Evolutionary conservation across 2,888 invertebrate species (phyloP).

Genomic region (Drosophila kanekoi): DNA sequence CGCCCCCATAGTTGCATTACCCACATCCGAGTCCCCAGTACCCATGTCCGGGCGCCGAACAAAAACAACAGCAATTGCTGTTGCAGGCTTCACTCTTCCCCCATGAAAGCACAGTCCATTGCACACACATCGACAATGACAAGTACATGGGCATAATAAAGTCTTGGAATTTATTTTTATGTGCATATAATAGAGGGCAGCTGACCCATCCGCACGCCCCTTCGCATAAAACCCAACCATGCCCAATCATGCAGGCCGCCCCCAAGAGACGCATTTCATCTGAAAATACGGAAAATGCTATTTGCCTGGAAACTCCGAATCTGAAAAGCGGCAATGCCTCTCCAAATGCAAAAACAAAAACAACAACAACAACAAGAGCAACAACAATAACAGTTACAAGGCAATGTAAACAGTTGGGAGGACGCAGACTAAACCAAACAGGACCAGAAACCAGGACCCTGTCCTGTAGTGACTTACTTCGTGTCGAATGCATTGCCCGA

Average conservation of each 20-base stretch:
- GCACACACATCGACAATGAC: slow-evolving; percentile 78
- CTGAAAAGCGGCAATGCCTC: slow-evolving; percentile 42
- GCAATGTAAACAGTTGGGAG: slow-evolving; percentile 46
- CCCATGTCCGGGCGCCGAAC: not conserved
- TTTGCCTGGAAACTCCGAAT: slow-evolving; percentile 48
- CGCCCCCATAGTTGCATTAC: slow-evolving; percentile 24
- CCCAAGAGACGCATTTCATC: slow-evolving; percentile 79
- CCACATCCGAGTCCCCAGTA: not conserved
- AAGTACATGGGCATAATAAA: slow-evolving; percentile 80
- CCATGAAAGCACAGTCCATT: slow-evolving; percentile 67
- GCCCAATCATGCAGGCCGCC: slow-evolving; percentile 56
- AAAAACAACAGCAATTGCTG: slow-evolving; percentile 44
- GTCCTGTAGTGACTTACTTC: slow-evolving; percentile 44
- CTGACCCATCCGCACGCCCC: slow-evolving; percentile 31
- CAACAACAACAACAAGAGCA: slow-evolving; percentile 37
- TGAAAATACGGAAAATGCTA: slow-evolving; percentile 68
- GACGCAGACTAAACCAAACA: not conserved
- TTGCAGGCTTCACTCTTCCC: slow-evolving; percentile 22
- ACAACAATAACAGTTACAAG: slow-evolving; percentile 47
- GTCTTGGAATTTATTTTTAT: slow-evolving; percentile 82
- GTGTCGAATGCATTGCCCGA: slow-evolving; percentile 58
- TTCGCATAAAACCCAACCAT: slow-evolving; percentile 1
- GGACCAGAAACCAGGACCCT: slow-evolving; percentile 15
- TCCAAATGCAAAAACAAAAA: slow-evolving; percentile 48
- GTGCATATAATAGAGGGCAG: slow-evolving; percentile 77